Evolutionary conservation across 2,797 vertebrate species (phyloP).

Genomic region (Alcedo quadribrachys): DNA sequence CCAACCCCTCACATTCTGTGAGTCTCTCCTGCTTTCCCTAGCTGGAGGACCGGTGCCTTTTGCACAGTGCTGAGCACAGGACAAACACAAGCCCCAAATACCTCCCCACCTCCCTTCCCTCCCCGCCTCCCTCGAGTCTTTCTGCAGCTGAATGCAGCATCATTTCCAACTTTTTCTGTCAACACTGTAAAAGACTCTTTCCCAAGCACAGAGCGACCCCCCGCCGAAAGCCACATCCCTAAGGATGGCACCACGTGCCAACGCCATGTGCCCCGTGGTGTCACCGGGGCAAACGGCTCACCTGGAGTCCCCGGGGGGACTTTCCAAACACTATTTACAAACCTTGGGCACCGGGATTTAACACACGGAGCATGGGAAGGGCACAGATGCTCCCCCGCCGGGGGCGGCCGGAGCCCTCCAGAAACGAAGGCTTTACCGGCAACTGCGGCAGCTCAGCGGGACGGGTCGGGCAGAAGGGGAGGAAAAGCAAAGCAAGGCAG

Average conservation of each 20-base stretch:
- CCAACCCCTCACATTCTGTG: no score
- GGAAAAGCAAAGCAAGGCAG: slow-evolving; percentile 37
- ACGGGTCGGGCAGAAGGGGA: background rate
- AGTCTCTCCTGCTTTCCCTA: background rate
- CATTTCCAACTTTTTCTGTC: background rate
- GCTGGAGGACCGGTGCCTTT: slow-evolving; percentile 16
- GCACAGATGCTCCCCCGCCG: background rate
- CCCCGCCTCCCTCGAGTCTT: background rate
- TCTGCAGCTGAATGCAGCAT: background rate
- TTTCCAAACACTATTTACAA: slow-evolving; percentile 57
- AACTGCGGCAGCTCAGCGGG: slow-evolving; percentile 1
- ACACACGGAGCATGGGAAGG: slow-evolving; percentile 1
- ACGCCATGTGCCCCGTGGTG: background rate
- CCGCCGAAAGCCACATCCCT: background rate
- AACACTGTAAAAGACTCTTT: background rate
- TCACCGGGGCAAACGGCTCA: background rate
- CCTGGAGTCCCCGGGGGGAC: background rate
- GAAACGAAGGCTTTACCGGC: background rate
- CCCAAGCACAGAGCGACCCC: background rate
- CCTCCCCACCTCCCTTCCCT: background rate
- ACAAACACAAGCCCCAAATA: background rate
- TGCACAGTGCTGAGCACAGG: background rate
- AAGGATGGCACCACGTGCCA: background rate
- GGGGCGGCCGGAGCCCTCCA: background rate
- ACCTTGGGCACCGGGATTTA: slow-evolving; percentile 23